phyloP scores from a whole-genome alignment of 2,113 vertebrate species.

The Tychaedon coryphoeus region DNA sequence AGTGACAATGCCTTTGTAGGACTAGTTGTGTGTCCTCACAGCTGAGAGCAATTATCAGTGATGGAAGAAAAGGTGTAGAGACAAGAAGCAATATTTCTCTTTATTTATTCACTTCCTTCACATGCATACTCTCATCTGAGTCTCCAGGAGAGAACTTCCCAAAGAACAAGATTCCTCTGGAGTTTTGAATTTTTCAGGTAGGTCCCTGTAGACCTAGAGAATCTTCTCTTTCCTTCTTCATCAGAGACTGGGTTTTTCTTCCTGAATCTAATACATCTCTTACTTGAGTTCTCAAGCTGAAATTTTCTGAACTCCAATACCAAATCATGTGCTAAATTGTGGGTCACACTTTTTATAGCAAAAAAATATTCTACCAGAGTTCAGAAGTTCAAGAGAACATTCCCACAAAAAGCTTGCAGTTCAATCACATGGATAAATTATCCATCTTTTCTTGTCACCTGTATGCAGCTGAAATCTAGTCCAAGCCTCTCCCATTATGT shows the following conservation, averaged over 20 bases:
- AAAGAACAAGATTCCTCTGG: neutral
- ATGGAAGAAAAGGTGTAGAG: neutral
- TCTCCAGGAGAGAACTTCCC: neutral
- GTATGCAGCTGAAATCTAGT: neutral
- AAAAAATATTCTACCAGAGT: neutral
- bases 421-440: neutral
- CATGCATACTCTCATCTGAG: neutral
- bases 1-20: neutral
- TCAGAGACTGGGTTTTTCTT: neutral
- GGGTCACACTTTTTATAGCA: neutral
- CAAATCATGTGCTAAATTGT: slow-evolving; percentile 6
- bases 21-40: neutral
- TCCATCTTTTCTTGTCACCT: neutral
- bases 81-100: neutral
- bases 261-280: neutral
- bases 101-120: neutral
- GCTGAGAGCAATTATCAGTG: neutral
- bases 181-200: neutral
- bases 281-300: neutral
- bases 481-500: slow-evolving; percentile 5
- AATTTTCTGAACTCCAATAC: slow-evolving; percentile 15
- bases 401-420: neutral
- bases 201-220: neutral
- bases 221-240: neutral
- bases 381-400: neutral